Conservation (phyloP, 2,888 invertebrate species). For the Microctonus aethiopoides region DNA sequence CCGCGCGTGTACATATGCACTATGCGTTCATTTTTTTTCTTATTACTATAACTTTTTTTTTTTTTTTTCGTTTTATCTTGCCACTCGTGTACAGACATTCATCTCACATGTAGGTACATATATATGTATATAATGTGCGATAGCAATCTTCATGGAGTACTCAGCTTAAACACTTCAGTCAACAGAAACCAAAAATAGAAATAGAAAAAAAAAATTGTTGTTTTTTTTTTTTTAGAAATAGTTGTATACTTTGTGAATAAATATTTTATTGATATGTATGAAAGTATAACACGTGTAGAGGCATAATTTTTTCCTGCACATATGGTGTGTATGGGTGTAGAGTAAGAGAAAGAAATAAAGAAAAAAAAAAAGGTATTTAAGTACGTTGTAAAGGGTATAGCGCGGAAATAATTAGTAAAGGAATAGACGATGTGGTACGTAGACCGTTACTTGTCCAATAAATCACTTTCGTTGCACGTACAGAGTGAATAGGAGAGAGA, state of each 20-base stretch:
- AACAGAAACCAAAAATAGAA: background rate
- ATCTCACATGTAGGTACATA: background rate
- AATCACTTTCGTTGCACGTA: slow-evolving; percentile 19
- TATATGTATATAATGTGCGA: background rate
- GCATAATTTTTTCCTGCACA: background rate
- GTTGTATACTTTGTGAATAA: background rate
- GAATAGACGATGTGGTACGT: slow-evolving; percentile 22
- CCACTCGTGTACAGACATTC: slow-evolving; percentile 2
- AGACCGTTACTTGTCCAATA: slow-evolving; percentile 27
- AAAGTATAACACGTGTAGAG: background rate
- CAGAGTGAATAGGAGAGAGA: background rate
- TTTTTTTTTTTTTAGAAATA: background rate
- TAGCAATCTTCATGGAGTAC: background rate
- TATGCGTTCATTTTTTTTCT: slow-evolving; percentile 25
- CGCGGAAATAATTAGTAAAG: slow-evolving; percentile 23
- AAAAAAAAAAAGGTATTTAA: background rate
- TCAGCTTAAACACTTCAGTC: background rate
- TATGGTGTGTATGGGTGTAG: background rate
- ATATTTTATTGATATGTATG: background rate
- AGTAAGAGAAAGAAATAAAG: background rate
- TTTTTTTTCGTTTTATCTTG: slow-evolving; percentile 1
- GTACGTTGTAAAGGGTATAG: slow-evolving; percentile 2
- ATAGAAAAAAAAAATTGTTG: slow-evolving; percentile 5
- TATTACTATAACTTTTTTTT: slow-evolving; percentile 5
- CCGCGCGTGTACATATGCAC: slow-evolving; percentile 26